Base-by-base conservation (phyloP, 2,888 invertebrate genomes). In the Elaeidobius kamerunicus region DNA sequence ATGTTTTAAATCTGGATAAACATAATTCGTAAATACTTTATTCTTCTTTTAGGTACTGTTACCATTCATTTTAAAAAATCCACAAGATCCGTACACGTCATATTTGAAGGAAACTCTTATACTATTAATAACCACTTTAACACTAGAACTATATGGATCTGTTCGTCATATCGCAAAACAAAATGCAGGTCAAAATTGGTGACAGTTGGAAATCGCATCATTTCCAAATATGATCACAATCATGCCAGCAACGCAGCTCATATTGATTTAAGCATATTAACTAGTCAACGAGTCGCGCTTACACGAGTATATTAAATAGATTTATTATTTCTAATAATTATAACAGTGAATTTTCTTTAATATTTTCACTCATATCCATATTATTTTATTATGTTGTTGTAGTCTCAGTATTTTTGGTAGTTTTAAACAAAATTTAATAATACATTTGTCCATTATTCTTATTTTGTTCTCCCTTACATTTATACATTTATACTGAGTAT, bases 121-220 rank as follows among this genome's bases (percentile, higher is more conserved):
- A 51, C 54, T 2, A 58, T 60, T 14, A 61, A 65, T 48, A 61
- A 54, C 20, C 60, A 58, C 39, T 52, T 52, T 20, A 14, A 53
- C 17, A 55, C 52, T 11, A 62, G 58, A 43, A 64, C 63, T 4
- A 39, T 62, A 4, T 66, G 66, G 66, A 51, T 62, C 2, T 66
- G 66, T 44, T 55, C 61, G 1, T 56, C 55, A 11, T 64, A 65
- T 32, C 54, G 63, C 9, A 62, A 60, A 56, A 58, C 51, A 20
- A 52, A 52, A 36, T 65, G 65, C 48, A 62, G 52, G 55, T 58
- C 62, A 2, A 58, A 59, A 46, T 41, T 62, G 11, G 58, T 63
- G 1, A 64, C 64, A 4, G 58, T 53, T 44, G 58, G 59, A 42
- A 60, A 60, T 15, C 54, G 36, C 6, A 52, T 59, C 2, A 44